Evolutionary conservation across 2,888 invertebrate species (phyloP).

Genomic region (Embidobia sp.): DNA sequence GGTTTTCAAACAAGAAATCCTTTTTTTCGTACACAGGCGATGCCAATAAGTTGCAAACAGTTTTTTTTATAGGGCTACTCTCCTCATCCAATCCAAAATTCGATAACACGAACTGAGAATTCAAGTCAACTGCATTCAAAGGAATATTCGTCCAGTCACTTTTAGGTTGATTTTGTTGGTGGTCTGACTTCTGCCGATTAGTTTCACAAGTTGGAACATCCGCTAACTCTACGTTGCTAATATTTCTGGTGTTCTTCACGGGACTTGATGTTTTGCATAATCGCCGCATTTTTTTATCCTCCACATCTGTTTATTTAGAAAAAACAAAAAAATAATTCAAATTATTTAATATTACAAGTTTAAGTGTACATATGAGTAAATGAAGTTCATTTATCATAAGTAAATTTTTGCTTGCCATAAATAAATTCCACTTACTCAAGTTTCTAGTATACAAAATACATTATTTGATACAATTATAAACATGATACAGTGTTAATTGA

Average conservation of each 20-base stretch:
- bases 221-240: conserved; percentile 67
- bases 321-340: too few relatives aligned
- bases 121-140: background rate
- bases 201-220: conserved; percentile 53
- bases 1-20: background rate
- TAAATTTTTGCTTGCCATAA: too few relatives aligned
- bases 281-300: conserved; percentile 80
- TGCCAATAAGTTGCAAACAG: conserved; percentile 1
- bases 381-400: too few relatives aligned
- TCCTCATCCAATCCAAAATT: background rate
- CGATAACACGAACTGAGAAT: background rate
- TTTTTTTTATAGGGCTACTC: background rate
- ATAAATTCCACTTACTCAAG: too few relatives aligned
- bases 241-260: conserved; percentile 76
- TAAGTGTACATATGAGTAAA: too few relatives aligned
- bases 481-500: too few relatives aligned
- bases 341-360: too few relatives aligned
- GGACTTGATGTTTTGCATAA: conserved; percentile 79
- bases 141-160: conserved; percentile 41
- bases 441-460: too few relatives aligned
- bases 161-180: conserved; percentile 19
- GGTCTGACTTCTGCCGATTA: conserved; percentile 11
- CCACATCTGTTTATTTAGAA: conserved; percentile 78
- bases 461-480: too few relatives aligned
- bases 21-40: conserved; percentile 3